Conservation (phyloP, 2,113 vertebrate genomes). For the Engraulis encrasicolus region DNA sequence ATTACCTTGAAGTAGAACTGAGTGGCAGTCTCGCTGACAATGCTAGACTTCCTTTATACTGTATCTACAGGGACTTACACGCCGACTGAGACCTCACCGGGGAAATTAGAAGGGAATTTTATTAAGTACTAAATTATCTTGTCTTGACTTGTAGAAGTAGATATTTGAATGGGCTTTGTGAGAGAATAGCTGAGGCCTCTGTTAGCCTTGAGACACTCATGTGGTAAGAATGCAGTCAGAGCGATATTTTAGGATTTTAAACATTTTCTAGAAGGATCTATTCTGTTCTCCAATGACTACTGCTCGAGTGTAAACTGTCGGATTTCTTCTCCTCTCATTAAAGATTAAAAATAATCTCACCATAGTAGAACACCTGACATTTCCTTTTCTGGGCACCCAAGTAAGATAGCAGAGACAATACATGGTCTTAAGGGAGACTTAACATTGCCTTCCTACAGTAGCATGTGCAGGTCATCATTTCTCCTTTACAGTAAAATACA, state of each 20-base stretch:
- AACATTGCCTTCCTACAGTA: neutral
- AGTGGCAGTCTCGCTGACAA: neutral
- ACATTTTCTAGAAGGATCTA: neutral
- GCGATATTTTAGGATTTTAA: neutral
- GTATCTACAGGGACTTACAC: neutral
- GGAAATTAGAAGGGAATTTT: slow-evolving; percentile 5
- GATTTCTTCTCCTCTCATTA: neutral
- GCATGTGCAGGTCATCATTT: neutral
- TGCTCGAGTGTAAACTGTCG: neutral
- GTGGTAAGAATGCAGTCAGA: neutral
- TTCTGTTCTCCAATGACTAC: neutral
- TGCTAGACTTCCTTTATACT: neutral
- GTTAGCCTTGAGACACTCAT: neutral
- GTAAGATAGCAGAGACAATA: neutral
- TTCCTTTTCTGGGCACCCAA: neutral
- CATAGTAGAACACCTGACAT: neutral
- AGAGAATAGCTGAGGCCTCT: neutral
- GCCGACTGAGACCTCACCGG: neutral
- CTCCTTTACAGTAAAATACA: too few relatives aligned
- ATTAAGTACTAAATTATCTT: neutral
- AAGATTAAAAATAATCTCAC: neutral
- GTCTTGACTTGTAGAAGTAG: neutral
- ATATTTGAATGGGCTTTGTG: neutral
- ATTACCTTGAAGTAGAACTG: neutral
- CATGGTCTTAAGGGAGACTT: neutral